A percentile compares a stretch with the other conserved stretches of the same genome.
Conservation (phyloP, 2,113 vertebrate species). For the Anser brachyrhynchus region DNA sequence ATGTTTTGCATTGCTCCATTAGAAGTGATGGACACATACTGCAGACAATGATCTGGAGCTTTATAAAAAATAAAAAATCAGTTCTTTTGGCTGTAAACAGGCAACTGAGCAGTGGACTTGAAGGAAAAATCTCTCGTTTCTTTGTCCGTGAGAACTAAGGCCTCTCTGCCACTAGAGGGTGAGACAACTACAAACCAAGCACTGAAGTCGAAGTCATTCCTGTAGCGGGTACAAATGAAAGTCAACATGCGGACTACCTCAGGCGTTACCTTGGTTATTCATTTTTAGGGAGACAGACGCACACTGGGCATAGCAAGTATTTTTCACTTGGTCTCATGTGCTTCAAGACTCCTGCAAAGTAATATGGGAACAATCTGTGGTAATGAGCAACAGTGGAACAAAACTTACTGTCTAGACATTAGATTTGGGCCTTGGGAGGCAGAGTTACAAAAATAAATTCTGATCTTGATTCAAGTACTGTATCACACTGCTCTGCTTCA, state of each 20-base stretch:
- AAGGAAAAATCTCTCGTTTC: background rate
- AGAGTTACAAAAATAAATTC: background rate
- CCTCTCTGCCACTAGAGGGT: constrained; percentile 69
- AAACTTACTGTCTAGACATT: background rate
- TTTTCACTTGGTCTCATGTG: background rate
- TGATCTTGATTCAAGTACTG: background rate
- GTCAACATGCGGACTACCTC: background rate
- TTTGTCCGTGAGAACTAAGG: constrained; percentile 32
- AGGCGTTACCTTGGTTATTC: background rate
- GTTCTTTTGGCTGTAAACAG: background rate
- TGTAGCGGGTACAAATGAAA: background rate
- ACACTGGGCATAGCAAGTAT: background rate
- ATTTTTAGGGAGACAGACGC: background rate
- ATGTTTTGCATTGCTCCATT: background rate
- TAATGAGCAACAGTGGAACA: background rate
- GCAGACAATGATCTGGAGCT: background rate
- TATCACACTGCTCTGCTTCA: background rate
- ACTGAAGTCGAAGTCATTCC: background rate
- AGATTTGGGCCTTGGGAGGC: background rate
- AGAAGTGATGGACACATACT: background rate
- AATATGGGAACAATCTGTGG: background rate
- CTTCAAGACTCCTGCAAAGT: background rate
- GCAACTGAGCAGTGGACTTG: background rate
- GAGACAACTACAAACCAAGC: constrained; percentile 51
- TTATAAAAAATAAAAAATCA: background rate